These are phyloP conservation scores for Troilus luridus DNA, from an alignment of 2,888 invertebrate species.

Conservation along the genomic window DNA sequence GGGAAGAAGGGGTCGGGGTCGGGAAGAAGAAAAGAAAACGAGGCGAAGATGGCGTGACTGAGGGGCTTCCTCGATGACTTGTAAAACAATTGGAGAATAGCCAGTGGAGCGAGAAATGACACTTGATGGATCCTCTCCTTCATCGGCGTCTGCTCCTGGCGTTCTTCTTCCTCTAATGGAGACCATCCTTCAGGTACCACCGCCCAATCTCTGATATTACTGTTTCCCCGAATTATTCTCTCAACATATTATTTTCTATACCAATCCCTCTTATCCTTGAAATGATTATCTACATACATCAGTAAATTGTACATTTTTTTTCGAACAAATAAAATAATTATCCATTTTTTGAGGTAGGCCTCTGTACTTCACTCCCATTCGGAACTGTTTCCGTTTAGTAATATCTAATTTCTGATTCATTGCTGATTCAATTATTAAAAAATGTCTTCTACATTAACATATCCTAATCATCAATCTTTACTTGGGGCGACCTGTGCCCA, in stretches of 20 bases:
- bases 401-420: too few relatives aligned
- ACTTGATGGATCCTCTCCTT: not conserved
- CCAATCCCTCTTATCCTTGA: not conserved
- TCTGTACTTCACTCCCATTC: too few relatives aligned
- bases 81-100: constrained; percentile 21
- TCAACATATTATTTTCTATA: not conserved
- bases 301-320: too few relatives aligned
- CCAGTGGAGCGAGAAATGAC: constrained; percentile 27
- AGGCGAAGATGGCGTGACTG: not conserved
- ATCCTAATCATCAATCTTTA: too few relatives aligned
- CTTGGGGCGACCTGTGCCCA: too few relatives aligned
- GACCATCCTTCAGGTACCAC: not conserved
- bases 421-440: too few relatives aligned
- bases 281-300: too few relatives aligned
- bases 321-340: too few relatives aligned
- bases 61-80: constrained; percentile 11
- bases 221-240: not conserved
- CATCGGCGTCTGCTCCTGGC: not conserved
- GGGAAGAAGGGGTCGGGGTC: not conserved
- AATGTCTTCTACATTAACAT: too few relatives aligned
- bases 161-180: not conserved
- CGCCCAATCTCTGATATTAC: not conserved
- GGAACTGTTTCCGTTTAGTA: too few relatives aligned
- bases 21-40: not conserved
- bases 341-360: too few relatives aligned